A percentile compares a stretch with the other conserved stretches of the same genome.
These are phyloP conservation scores for Neolamprologus hecqui DNA, from an alignment of 2,113 vertebrate species.

Conservation along the genomic window DNA sequence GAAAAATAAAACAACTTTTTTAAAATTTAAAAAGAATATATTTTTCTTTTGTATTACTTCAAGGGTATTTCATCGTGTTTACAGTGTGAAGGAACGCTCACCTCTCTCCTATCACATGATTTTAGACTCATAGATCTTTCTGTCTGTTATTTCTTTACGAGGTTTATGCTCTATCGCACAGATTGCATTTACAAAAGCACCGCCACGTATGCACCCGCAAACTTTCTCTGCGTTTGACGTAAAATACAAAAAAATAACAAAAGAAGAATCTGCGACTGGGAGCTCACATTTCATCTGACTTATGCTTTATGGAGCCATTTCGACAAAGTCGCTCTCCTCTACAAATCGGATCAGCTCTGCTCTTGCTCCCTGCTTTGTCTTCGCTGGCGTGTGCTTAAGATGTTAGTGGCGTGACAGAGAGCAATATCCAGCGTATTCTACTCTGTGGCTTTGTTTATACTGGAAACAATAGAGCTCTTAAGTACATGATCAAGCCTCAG, in stretches of 20 bases:
- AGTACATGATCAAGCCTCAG: not conserved
- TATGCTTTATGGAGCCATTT: not conserved
- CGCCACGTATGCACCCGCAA: not conserved
- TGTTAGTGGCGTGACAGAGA: conserved; percentile 18
- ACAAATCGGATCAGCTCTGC: conserved; percentile 13
- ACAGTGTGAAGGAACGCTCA: not conserved
- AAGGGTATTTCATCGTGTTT: not conserved
- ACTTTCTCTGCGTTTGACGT: not conserved
- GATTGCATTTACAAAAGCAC: not conserved
- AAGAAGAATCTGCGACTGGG: conserved; percentile 10
- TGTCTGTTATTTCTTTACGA: not conserved
- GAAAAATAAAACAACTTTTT: not conserved
- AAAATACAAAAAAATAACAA: not conserved
- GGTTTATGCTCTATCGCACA: not conserved
- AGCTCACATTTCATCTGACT: conserved; percentile 24
- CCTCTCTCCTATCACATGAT: not conserved
- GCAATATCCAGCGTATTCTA: conserved; percentile 11
- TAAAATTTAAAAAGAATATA: not conserved
- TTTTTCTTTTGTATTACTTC: not conserved
- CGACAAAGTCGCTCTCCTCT: not conserved
- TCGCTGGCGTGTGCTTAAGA: not conserved
- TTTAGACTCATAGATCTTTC: not conserved
- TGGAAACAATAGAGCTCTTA: not conserved
- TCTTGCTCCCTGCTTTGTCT: not conserved
- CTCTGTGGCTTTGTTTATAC: not conserved